phyloP scores from a whole-genome alignment of 2,888 invertebrate species.

The Agriopis leucophaearia region DNA sequence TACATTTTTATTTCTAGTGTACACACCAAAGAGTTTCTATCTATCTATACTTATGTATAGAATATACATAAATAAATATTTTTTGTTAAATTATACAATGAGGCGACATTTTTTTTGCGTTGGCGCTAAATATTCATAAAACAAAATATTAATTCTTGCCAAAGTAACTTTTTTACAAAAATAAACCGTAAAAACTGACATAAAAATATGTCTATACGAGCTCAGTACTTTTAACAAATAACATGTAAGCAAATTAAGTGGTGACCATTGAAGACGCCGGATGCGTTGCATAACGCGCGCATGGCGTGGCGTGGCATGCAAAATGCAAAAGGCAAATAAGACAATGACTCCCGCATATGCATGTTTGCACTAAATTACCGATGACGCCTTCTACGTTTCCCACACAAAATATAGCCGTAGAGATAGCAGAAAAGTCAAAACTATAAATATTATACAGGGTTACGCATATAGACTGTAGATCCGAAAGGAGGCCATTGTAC shows the following conservation, averaged over 20 bases:
- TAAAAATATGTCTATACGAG: not conserved
- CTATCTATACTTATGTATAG: no score
- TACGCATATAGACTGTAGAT: not conserved
- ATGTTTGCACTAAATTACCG: slow-evolving; percentile 79
- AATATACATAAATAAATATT: no score
- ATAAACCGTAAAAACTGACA: no score
- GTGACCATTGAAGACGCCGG: slow-evolving; percentile 20
- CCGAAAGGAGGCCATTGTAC: no score
- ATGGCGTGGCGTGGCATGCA: slow-evolving; percentile 32
- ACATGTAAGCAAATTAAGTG: slow-evolving; percentile 19
- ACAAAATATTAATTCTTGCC: no score
- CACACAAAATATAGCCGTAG: slow-evolving; percentile 66
- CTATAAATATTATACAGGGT: not conserved
- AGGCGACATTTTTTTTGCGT: no score
- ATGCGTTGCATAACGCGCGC: slow-evolving; percentile 36
- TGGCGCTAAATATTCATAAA: no score
- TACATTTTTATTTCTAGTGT: no score
- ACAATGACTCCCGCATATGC: slow-evolving; percentile 66
- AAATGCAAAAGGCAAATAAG: slow-evolving; percentile 53
- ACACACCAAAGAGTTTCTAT: no score
- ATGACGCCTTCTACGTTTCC: slow-evolving; percentile 75
- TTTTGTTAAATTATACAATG: no score
- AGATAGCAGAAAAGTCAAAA: slow-evolving; percentile 53
- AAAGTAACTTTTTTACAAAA: no score
- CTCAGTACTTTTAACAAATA: not conserved